Evolutionary conservation across 64 coral and sea anemone species (phyloP), one percentile per base, ranked within the genome.

Genomic region (Montipora efflorescens): DNA sequence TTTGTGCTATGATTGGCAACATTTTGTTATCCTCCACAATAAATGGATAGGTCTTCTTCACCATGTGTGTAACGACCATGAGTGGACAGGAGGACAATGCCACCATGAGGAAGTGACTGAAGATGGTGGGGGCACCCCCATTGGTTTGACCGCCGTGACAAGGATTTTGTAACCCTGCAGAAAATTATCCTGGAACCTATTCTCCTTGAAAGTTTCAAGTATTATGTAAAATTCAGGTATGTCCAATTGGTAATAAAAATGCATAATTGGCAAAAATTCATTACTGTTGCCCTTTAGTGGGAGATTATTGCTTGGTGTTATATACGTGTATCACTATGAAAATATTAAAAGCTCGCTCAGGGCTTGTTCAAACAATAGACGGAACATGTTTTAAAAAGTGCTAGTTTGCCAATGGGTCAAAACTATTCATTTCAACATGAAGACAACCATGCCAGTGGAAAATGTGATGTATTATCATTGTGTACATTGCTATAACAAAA

Each of bases 41-140:
- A 58, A 47, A 77, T 77, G 87, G 87, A 77, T 89, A 18, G 71
- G 87, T n/a, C 67, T 89, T 44, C 87, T 74, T 53, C 87, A 89
- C 72, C 87, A 89, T 89, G 87, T 89, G 3, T 89, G 87, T 49
- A 19, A 89, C 43, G 18, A 51, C 67, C 87, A 89, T 89, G 87
- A 89, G 55, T 89, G 72, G 87, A 55, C 69, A 53, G 74, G 70
- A 48, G 87, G 87, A 51, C 44, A 89, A 47, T 89, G 87, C 18
- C 8, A 22, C 18, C 87, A 89, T 53, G 73, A 47, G 23, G 87
- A 89, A 16, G 7, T 89, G 5, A 4, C 4, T 76, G 46, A 44
- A 19, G 87, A 89, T 11, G 87, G 55, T 10, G 22, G 22, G 10
- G 22, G 15, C 13, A 45, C 8, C 69, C 71, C 18, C 67, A 7